These are phyloP conservation scores for Acanthornis magna DNA, from an alignment of 2,797 vertebrate species.

Conservation along the genomic window DNA sequence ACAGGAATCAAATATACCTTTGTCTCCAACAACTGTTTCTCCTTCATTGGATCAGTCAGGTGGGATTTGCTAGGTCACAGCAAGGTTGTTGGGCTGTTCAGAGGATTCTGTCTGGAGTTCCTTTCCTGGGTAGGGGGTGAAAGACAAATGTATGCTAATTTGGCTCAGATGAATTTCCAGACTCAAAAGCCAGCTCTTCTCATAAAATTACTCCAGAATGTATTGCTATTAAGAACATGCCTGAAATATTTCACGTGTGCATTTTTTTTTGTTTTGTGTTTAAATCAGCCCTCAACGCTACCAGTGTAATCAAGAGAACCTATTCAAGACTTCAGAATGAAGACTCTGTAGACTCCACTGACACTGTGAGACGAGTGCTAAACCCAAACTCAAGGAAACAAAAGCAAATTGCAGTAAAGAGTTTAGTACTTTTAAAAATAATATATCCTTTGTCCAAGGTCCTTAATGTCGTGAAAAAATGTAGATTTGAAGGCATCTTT, in stretches of 20 bases:
- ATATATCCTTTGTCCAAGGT: not conserved
- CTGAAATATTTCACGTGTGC: not conserved
- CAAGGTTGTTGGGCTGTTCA: not conserved
- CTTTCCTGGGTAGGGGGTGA: not conserved
- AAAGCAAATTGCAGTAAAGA: conserved; percentile 69
- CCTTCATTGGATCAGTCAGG: conserved; percentile 70
- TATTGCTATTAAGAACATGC: not conserved
- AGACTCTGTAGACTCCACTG: conserved; percentile 31
- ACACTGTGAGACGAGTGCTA: conserved; percentile 79
- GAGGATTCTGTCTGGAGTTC: not conserved
- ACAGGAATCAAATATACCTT: not conserved
- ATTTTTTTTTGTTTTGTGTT: not conserved
- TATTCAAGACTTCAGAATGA: conserved; percentile 66
- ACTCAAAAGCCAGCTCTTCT: not conserved
- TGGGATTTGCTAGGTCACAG: conserved; percentile 27
- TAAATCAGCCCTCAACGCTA: conserved; percentile 85
- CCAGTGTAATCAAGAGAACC: conserved; percentile 78
- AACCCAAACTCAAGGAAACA: conserved; percentile 77
- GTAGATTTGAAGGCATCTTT: not conserved
- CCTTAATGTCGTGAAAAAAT: not conserved
- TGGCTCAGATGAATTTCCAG: not conserved
- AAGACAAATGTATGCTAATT: not conserved
- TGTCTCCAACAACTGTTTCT: conserved; percentile 53
- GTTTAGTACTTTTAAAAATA: conserved; percentile 38
- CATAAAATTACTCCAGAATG: not conserved